These are phyloP conservation scores for Heteropelma amictum DNA, from an alignment of 2,888 invertebrate genomes.

Conservation along the genomic window DNA sequence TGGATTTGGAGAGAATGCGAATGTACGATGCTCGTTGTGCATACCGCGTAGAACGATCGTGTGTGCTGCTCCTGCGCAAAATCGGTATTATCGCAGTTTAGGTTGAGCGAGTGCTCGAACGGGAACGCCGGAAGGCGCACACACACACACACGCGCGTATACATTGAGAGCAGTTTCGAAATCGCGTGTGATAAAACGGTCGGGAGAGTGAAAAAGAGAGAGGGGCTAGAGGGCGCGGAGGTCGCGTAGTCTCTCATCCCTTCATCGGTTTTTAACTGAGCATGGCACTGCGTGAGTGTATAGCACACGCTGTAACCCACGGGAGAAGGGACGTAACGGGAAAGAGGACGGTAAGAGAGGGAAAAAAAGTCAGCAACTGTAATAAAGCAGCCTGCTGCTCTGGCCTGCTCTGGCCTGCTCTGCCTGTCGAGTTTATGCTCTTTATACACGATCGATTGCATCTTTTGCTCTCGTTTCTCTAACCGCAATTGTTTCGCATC, in stretches of 20 bases:
- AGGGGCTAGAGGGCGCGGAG: slow-evolving; percentile 7
- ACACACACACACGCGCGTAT: too few species aligned
- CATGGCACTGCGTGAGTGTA: too few species aligned
- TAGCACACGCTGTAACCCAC: slow-evolving; percentile 14
- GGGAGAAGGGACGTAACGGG: slow-evolving; percentile 11
- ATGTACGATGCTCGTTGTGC: too few species aligned
- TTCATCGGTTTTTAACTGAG: slow-evolving; percentile 51
- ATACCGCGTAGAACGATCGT: too few species aligned
- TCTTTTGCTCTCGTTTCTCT: neutral
- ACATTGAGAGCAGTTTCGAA: too few species aligned
- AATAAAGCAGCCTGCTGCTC: slow-evolving; percentile 47
- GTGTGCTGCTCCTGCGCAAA: too few species aligned
- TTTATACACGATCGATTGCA: slow-evolving; percentile 42
- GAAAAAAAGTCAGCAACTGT: neutral
- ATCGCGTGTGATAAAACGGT: too few species aligned
- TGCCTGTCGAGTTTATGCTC: slow-evolving; percentile 24
- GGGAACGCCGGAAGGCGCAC: too few species aligned
- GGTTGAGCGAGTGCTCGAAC: too few species aligned
- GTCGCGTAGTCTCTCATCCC: slow-evolving; percentile 22
- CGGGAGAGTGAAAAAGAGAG: neutral
- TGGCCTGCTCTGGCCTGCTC: too few species aligned
- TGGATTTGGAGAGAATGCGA: too few species aligned
- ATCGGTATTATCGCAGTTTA: too few species aligned
- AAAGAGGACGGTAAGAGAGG: neutral
- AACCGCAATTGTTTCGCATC: neutral